Evolutionary conservation across 2,888 invertebrate species (phyloP), one percentile per base, ranked within the genome.

Genomic region (Altica lythri): DNA sequence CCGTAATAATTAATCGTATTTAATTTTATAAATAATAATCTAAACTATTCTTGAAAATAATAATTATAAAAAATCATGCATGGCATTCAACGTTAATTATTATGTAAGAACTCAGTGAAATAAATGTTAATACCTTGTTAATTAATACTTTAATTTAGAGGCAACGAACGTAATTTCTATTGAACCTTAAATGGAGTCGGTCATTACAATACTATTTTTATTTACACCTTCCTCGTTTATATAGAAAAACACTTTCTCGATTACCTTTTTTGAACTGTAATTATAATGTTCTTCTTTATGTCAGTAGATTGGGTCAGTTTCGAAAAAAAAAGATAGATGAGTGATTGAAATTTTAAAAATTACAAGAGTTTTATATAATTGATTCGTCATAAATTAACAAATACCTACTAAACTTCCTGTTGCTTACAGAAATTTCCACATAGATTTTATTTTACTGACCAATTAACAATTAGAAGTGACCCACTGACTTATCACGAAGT

Each of bases 181-280:
- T 12, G 30, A 12, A 30, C 30, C 30, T 30, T 30, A 30, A 30
- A 30, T 13, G 13, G 30, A 12, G 16, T 29, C 5, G 10, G 1
- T 29, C 25, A 5, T 42, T 22, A 13, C 42, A 16, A 25, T 42
- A 25, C 10, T 25, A n/a, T n/a, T n/a, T n/a, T n/a, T n/a, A n/a
- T n/a, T n/a, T n/a, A n/a, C 27, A 5, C 2, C 25, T 42, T 25
- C 22, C 12, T 12, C 6, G 12, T 27, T 13, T 18, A 43, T 29
- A 29, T n/a, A 29, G 16, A 42, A 43, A 43, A 30, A 30, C 30
- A 43, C 43, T 43, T 43, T 43, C 43, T 43, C 27, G 16, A 16
- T 12, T 18, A n/a, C 43, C 25, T 8, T 43, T 25, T 43, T 43
- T 29, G 43, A 27, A 30, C n/a, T n/a, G n/a, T n/a, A n/a, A n/a